Evolutionary conservation across 2,888 invertebrate genomes (phyloP), one percentile per base, ranked within the genome.

Genomic region (Apamea crenata): DNA sequence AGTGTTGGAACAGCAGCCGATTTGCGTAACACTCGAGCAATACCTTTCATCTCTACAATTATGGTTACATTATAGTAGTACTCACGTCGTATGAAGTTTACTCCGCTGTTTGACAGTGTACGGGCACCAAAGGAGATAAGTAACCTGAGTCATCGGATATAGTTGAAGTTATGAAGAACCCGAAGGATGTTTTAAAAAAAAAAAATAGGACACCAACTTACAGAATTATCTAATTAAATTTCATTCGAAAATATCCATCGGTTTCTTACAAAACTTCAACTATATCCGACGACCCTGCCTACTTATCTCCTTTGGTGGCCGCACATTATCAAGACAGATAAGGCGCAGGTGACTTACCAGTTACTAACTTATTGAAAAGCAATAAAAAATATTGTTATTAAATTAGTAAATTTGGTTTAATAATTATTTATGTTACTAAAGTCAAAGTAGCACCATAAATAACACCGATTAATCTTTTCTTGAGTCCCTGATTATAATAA

Each of bases 391-490:
- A 12, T 18, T 16, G 32, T 5, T 40, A 25, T 40, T n/a, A n/a
- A n/a, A n/a, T n/a, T 16, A 21, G 16, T 36, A 6, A 8, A 36
- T 25, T 47, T 29, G 25, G 6, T n/a, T 29, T 40, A 1, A 25
- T 5, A 50, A 77, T 71, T 25, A 67, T 61, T 71, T 47, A 25
- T 25, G 7, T 47, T 44, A 44, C 16, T 29, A 6, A 65, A 80
- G 36, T 59, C 8, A 69, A 68, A 80, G 50, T 18, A 53, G 25
- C n/a, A 44, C 74, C n/a, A 70, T 74, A 75, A 81, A 81, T 81
- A 72, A 85, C 68, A 72, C 67, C n/a, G 18, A 68, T 69, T 53
- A 61, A 63, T 65, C 29, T 76, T 56, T 68, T 44, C 59, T 25
- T 29, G 65, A 75, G n/a, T 44, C 68, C 32, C 32, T 29, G 67